phyloP scores from a whole-genome alignment of 2,888 invertebrate genomes.

The Stenoptilia bipunctidactyla region DNA sequence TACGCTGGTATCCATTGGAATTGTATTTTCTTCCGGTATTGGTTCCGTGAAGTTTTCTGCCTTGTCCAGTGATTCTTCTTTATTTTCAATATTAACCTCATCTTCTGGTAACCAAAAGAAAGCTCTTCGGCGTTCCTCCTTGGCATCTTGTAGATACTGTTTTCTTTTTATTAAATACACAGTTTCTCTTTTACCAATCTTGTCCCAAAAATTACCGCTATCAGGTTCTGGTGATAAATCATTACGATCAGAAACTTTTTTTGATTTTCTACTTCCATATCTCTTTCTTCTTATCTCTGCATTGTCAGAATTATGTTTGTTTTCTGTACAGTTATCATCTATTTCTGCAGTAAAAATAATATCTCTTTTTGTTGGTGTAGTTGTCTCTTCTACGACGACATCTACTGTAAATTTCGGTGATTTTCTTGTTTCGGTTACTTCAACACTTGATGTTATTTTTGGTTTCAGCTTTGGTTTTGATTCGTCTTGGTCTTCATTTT shows the following conservation, averaged over 20 bases:
- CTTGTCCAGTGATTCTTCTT: constrained; percentile 3
- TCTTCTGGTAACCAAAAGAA: constrained; percentile 53
- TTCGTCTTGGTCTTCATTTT: constrained; percentile 14
- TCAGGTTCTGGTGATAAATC: constrained; percentile 47
- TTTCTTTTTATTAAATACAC: constrained; percentile 71
- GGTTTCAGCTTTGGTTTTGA: constrained; percentile 39
- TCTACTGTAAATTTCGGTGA: constrained; percentile 69
- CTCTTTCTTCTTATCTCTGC: constrained; percentile 4
- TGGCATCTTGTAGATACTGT: constrained; percentile 53
- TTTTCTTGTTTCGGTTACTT: constrained; percentile 53
- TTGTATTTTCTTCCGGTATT: neutral
- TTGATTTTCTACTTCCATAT: constrained; percentile 11
- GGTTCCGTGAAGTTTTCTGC: neutral
- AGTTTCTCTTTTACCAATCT: constrained; percentile 76
- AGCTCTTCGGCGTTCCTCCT: constrained; percentile 40
- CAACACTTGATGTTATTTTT: constrained; percentile 68
- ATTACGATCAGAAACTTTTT: constrained; percentile 22
- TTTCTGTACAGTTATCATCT: constrained; percentile 23
- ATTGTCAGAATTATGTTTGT: constrained; percentile 12
- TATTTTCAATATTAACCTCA: constrained; percentile 18
- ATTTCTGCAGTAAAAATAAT: constrained; percentile 43
- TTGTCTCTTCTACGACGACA: constrained; percentile 72
- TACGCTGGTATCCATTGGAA: neutral
- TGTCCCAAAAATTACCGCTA: constrained; percentile 74
- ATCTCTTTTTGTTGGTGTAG: constrained; percentile 38